Conservation (phyloP, 2,797 vertebrate species). For the Furcifer pardalis region DNA sequence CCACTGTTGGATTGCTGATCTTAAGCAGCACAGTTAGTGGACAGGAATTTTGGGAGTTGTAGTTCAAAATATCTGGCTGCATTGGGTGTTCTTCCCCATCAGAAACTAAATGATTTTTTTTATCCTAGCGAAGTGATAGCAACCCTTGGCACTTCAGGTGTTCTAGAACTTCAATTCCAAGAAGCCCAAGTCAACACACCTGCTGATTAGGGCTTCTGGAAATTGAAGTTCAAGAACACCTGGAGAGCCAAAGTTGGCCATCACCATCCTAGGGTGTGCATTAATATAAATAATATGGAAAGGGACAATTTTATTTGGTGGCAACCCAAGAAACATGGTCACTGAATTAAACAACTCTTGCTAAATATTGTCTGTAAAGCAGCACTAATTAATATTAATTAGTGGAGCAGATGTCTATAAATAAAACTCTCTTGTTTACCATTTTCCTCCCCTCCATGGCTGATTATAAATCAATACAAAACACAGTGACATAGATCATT, state of each 20-base stretch:
- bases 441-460: background rate
- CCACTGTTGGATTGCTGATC: no score
- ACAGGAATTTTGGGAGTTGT: background rate
- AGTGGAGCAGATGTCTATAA: background rate
- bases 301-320: background rate
- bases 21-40: no score
- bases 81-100: background rate
- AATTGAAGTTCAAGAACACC: no score
- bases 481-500: constrained; percentile 6
- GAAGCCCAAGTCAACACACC: no score
- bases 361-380: background rate
- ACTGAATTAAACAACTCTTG: background rate
- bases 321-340: background rate
- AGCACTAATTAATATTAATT: background rate
- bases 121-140: no score
- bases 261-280: no score
- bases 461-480: constrained; percentile 18
- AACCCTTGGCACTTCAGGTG: no score
- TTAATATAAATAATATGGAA: background rate
- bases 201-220: no score
- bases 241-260: no score
- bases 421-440: background rate
- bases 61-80: background rate
- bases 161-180: no score
- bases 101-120: no score